phyloP scores from a whole-genome alignment of 2,113 vertebrate genomes.

The Corythaeola cristata region DNA sequence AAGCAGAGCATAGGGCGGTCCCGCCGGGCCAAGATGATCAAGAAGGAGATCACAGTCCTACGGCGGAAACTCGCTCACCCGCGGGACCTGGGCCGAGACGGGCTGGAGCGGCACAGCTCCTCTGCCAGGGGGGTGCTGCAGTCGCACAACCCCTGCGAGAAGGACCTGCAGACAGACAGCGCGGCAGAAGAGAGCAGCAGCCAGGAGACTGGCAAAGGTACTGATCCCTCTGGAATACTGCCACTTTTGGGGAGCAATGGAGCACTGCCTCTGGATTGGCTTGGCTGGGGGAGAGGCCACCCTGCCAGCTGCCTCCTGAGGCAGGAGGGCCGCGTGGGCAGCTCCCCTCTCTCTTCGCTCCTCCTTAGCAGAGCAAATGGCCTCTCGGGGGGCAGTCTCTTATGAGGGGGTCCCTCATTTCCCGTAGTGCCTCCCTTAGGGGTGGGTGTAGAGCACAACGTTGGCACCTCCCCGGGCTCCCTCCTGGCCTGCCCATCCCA shows the following conservation, averaged over 20 bases:
- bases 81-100: slow-evolving; percentile 81
- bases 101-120: slow-evolving; percentile 75
- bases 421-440: neutral
- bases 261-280: neutral
- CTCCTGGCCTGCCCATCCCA: fast-evolving
- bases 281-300: neutral
- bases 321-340: neutral
- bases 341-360: fast-evolving
- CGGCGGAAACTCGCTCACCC: slow-evolving; percentile 93
- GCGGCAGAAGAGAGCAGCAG: slow-evolving; percentile 98
- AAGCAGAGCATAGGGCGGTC: slow-evolving; percentile 94
- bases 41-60: slow-evolving; percentile 93
- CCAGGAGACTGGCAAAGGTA: slow-evolving; percentile 92
- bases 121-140: slow-evolving; percentile 74
- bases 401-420: fast-evolving
- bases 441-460: fast-evolving
- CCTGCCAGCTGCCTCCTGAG: neutral
- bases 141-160: slow-evolving; percentile 79
- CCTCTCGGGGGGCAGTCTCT: neutral
- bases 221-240: neutral
- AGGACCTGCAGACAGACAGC: slow-evolving; percentile 85
- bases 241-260: neutral
- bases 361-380: neutral
- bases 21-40: slow-evolving; percentile 92
- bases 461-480: neutral